Base-by-base conservation (phyloP, 2,113 vertebrate genomes). In the Ellobius talpinus region DNA sequence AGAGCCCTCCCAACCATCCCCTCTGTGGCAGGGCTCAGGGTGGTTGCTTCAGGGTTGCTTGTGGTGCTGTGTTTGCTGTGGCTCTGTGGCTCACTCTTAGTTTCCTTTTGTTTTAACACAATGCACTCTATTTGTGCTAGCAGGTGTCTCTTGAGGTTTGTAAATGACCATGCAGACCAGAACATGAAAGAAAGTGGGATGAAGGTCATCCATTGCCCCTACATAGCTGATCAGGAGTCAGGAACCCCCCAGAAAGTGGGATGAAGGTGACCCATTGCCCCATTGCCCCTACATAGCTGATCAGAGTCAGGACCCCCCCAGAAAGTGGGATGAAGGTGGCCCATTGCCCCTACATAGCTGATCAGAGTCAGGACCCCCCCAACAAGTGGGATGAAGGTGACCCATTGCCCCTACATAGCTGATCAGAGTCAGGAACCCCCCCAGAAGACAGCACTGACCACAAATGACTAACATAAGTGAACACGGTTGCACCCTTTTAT, bases 401-500 rank as follows among this genome's bases (percentile, higher is more conserved):
- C 79, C 78, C 10, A 33, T 7, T 9, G 31, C 26, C 33, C 7
- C 21, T 36, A 8, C 10, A 0, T 2, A 13, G 39, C 33, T 17
- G 16, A 36, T 13, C 16, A 31, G 68, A 81, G 73, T 36, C 63
- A 58, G 52, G 77, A n/a, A 31, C n/a, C 77, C 10, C 77, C 11
- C 47, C 12, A 52, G 79, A n/a, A 84, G 36, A 47, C 42, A 33
- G 1, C 10, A 5, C 61, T 29, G 12, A 3, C 78, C 36, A 45
- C 61, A 73, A 70, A 47, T 11, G 65, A 63, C 79, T 0, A 24
- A 61, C 63, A 45, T 45, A 29, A 19, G 0, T 42, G 90, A 26
- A n/a, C 52, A 42, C 6, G 1, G 63, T 72, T 68, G 97, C 63
- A 97, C 66, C 42, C 88, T 97, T 97, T 95, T 97, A 98, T 94